Evolutionary conservation across 2,113 vertebrate species (phyloP), one percentile per base, ranked within the genome.

Genomic region (Dinomys branickii): DNA sequence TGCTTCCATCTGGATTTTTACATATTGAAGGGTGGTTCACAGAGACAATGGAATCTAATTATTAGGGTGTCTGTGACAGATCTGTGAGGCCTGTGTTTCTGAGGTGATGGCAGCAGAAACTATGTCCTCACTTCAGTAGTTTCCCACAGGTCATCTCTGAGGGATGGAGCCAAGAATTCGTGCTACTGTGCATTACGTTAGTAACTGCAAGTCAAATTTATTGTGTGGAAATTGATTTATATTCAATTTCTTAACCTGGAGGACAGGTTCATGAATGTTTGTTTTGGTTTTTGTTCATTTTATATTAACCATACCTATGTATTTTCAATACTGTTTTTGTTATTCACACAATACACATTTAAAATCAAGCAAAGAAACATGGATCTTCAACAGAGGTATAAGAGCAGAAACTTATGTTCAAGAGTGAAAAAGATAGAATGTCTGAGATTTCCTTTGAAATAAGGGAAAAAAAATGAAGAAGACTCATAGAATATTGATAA

Each of bases 371-470:
- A 82, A 56, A 75, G 19, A 77, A 88, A 38, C 20, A 50, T n/a
- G 59, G 0, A 30, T 90, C 87, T 81, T 47, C 2, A 71, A 91
- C 35, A 86, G n/a, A 94, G 77, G 24, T 85, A 75, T 78, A 33
- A 67, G 50, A 69, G 16, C 59, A 85, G 16, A 94, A 94, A 88
- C n/a, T 90, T 78, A 90, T 30, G 24, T 75, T 81, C 50, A 91
- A 92, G 30, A 33, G 3, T 85, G 54, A 88, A 73, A 94, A 92
- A 26, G 11, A 95, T 61, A 73, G 63, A 50, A 85, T 73, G 38
- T 89, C n/a, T 86, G 35, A 30, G 20, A 82, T 92, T 84, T 97
- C 24, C 44, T 92, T 94, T 78, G 30, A 92, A 96, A 87, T 90
- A 78, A 56, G 7, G 44, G 44, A 82, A n/a, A 78, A 78, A 83